Conservation (phyloP, 1,140 invertebrate species). For the Theocolax elegans region DNA sequence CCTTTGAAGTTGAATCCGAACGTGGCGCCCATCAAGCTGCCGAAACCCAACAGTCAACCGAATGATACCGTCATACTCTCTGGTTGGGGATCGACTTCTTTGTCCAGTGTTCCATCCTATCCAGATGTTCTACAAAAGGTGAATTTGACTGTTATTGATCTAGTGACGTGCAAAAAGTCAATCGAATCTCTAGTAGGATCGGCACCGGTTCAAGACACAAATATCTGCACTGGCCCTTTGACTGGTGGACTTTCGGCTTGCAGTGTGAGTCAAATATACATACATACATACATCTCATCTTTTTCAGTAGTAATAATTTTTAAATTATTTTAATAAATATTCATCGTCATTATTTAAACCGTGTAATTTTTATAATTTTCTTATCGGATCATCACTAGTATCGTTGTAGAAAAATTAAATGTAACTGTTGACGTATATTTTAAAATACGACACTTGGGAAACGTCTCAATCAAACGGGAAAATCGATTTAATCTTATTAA, state of each 20-base stretch:
- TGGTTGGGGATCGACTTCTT: constrained; percentile 67
- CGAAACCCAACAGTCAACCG: constrained; percentile 55
- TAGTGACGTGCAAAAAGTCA: constrained; percentile 41
- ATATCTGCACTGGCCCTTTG: constrained; percentile 73
- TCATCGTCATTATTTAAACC: too few relatives aligned
- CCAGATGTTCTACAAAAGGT: constrained; percentile 52
- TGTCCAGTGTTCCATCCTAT: constrained; percentile 6
- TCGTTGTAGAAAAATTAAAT: too few relatives aligned
- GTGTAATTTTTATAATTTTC: too few relatives aligned
- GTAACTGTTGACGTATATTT: too few relatives aligned
- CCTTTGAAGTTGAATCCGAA: constrained; percentile 67
- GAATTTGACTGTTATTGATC: constrained; percentile 48
- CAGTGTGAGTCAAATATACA: constrained; percentile 66
- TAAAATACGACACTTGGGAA: too few relatives aligned
- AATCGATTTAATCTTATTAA: too few relatives aligned
- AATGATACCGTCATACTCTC: constrained; percentile 55
- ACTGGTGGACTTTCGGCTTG: constrained; percentile 72
- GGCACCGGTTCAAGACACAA: constrained; percentile 56
- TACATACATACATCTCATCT: too few relatives aligned
- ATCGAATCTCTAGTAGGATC: constrained; percentile 49
- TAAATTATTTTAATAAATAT: too few relatives aligned
- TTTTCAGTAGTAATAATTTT: too few relatives aligned
- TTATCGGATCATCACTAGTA: too few relatives aligned
- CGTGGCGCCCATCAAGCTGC: constrained; percentile 68
- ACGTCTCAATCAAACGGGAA: too few relatives aligned